Conservation (phyloP, 2,888 invertebrate species). For the Eucera pruinosa region DNA sequence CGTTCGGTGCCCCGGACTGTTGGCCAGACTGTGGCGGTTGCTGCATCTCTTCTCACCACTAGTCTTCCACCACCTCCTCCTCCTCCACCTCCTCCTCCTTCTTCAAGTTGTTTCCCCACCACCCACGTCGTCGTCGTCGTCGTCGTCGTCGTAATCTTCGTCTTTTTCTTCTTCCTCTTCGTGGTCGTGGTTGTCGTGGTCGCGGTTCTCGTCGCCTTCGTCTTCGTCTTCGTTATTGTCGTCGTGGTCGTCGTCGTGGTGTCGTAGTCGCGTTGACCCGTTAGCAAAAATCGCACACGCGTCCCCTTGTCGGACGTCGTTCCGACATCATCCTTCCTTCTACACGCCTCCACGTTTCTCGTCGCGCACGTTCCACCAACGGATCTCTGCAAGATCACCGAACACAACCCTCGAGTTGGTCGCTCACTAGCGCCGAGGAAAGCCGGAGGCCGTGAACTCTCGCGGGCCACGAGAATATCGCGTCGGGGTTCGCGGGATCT, state of each 20-base stretch:
- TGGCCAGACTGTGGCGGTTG: slow-evolving; percentile 74
- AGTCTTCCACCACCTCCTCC: slow-evolving; percentile 35
- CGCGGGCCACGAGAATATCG: not conserved
- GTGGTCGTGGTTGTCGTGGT: slow-evolving; percentile 37
- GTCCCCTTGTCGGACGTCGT: slow-evolving; percentile 63
- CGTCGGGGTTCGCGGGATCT: too few relatives aligned
- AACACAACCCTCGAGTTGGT: slow-evolving; percentile 36
- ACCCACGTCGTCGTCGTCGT: slow-evolving; percentile 38
- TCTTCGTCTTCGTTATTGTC: slow-evolving; percentile 43
- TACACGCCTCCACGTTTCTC: slow-evolving; percentile 45
- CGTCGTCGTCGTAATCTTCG: slow-evolving; percentile 25
- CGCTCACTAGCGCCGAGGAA: not conserved
- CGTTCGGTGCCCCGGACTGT: slow-evolving; percentile 79
- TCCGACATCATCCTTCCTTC: slow-evolving; percentile 66
- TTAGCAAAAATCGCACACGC: slow-evolving; percentile 70
- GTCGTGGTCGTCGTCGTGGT: slow-evolving; percentile 21
- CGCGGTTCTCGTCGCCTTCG: slow-evolving; percentile 49
- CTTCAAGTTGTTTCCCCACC: slow-evolving; percentile 23
- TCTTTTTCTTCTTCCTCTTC: slow-evolving; percentile 33
- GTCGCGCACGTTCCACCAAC: slow-evolving; percentile 35
- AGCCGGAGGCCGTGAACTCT: not conserved
- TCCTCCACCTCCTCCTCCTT: slow-evolving; percentile 32
- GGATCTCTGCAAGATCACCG: slow-evolving; percentile 60
- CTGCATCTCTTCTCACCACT: slow-evolving; percentile 71
- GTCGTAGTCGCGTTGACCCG: slow-evolving; percentile 54